phyloP scores from a whole-genome alignment of 2,888 invertebrate species.

The Nomada goodeniana region DNA sequence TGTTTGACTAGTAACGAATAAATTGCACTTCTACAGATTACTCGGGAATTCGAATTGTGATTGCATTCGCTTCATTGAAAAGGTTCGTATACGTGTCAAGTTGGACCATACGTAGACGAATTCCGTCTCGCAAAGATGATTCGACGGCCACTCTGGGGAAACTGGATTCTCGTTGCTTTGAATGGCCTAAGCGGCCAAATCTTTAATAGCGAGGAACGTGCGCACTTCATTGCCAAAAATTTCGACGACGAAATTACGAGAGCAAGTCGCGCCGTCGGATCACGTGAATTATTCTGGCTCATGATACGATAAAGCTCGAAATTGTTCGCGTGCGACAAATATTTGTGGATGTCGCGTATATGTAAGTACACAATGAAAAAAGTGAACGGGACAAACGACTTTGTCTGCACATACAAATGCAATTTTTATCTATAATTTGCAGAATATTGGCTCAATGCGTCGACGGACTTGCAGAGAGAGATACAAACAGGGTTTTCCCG shows the following conservation, averaged over 20 bases:
- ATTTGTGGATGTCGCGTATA: neutral
- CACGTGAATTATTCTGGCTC: slow-evolving; percentile 37
- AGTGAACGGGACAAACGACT: neutral
- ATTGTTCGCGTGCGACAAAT: slow-evolving; percentile 1
- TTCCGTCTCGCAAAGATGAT: slow-evolving; percentile 18
- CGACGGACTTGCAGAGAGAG: slow-evolving; percentile 7
- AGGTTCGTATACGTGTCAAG: neutral
- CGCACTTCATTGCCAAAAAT: slow-evolving; percentile 47
- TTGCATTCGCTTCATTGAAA: slow-evolving; percentile 2
- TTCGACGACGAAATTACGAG: slow-evolving; percentile 42
- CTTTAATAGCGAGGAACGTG: slow-evolving; percentile 38
- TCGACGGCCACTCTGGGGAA: neutral
- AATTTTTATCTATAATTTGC: slow-evolving; percentile 19
- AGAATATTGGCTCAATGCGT: slow-evolving; percentile 2
- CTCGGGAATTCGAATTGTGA: neutral
- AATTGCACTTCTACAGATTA: neutral
- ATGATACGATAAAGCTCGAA: neutral
- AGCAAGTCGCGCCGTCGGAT: neutral
- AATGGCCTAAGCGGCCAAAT: slow-evolving; percentile 26
- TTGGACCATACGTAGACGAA: neutral
- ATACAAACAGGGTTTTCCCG: neutral
- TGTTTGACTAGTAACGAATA: too few relatives aligned
- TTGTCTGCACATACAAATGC: neutral
- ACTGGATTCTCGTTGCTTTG: slow-evolving; percentile 16
- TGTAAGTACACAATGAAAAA: neutral